phyloP scores from a whole-genome alignment of 2,888 invertebrate genomes.

The Homarus gammarus region DNA sequence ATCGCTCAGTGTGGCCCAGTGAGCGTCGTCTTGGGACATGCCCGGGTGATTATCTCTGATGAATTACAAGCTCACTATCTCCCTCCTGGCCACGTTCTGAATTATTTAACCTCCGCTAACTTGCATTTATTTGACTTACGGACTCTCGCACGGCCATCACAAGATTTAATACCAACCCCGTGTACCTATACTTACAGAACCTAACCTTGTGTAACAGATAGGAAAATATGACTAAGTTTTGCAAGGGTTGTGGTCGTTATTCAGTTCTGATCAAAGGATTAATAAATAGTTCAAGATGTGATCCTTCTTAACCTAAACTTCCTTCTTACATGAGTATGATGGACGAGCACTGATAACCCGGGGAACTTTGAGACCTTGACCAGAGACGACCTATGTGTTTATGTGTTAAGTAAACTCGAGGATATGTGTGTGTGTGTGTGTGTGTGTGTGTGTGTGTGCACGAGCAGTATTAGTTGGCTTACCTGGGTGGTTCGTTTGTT shows the following conservation, averaged over 20 bases:
- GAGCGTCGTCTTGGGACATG: background rate
- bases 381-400: too few species aligned
- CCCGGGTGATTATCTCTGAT: constrained; percentile 3
- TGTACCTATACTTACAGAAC: background rate
- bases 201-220: background rate
- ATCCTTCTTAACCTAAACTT: too few species aligned
- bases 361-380: too few species aligned
- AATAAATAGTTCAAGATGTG: background rate
- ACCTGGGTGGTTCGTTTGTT: too few species aligned
- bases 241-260: too few species aligned
- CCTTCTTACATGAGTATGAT: background rate
- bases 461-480: too few species aligned
- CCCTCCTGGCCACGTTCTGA: background rate
- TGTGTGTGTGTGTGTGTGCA: too few species aligned
- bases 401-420: too few species aligned
- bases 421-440: too few species aligned
- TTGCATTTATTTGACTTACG: constrained; percentile 12
- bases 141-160: background rate
- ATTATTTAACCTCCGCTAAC: background rate
- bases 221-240: too few species aligned
- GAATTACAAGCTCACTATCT: constrained; percentile 3
- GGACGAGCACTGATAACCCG: background rate
- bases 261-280: background rate
- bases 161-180: background rate
- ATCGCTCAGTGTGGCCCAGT: background rate